Conservation (phyloP, 2,113 vertebrate species). For the Dendrocopos noguchii region DNA sequence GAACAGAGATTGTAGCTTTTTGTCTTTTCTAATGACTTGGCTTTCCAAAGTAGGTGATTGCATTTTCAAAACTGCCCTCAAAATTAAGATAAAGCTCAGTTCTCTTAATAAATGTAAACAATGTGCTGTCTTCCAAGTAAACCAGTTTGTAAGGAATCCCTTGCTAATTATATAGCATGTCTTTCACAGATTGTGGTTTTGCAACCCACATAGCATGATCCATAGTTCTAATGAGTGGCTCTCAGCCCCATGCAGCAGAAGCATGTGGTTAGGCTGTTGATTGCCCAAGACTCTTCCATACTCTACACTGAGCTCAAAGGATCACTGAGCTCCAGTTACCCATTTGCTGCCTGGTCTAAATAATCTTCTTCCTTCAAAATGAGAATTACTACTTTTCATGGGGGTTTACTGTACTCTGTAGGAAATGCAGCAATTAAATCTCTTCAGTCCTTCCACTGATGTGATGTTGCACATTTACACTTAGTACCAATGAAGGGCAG, state of each 20-base stretch:
- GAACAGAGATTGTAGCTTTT: not conserved
- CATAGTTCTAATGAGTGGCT: conserved; percentile 45
- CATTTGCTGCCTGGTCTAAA: not conserved
- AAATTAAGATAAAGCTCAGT: conserved; percentile 37
- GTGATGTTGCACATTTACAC: not conserved
- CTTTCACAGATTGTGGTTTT: conserved; percentile 55
- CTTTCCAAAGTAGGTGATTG: not conserved
- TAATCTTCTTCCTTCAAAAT: not conserved
- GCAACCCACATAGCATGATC: conserved; percentile 47
- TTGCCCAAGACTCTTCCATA: not conserved
- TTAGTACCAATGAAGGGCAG: not conserved
- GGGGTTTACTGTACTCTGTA: not conserved
- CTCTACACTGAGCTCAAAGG: not conserved
- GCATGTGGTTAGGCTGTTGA: conserved; percentile 9
- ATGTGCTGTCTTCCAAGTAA: not conserved
- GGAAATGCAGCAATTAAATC: not conserved
- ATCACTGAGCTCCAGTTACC: not conserved
- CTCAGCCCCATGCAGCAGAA: conserved; percentile 18
- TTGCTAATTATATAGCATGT: conserved; percentile 30
- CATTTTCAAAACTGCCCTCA: conserved; percentile 30
- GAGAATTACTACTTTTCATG: not conserved
- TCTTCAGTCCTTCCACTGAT: not conserved
- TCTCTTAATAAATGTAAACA: conserved; percentile 43
- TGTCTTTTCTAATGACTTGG: conserved; percentile 25
- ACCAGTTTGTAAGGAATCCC: not conserved